Evolutionary conservation across 2,888 invertebrate species (phyloP).

Genomic region (Cantharis lateralis): DNA sequence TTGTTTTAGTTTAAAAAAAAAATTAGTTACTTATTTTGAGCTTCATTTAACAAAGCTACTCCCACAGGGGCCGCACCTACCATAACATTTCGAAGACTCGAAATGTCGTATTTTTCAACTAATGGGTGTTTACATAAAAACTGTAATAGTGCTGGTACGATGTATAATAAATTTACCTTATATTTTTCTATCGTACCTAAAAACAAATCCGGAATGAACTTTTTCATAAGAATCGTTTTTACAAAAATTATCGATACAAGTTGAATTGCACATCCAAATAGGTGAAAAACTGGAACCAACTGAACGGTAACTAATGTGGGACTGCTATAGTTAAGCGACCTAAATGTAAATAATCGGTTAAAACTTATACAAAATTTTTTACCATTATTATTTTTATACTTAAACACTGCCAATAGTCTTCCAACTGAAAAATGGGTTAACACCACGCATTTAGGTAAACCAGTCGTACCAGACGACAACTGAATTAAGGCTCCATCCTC

Average conservation of each 20-base stretch:
- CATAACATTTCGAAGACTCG: constrained; percentile 63
- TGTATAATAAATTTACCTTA: constrained; percentile 37
- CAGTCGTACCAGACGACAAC: constrained; percentile 81
- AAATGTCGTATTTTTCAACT: constrained; percentile 71
- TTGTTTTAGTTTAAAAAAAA: background rate
- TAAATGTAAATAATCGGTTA: background rate
- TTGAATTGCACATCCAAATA: background rate
- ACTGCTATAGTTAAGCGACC: background rate
- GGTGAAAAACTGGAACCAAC: constrained; percentile 54
- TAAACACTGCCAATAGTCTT: background rate
- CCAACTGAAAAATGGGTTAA: constrained; percentile 64
- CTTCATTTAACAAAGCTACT: background rate
- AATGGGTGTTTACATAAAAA: constrained; percentile 79
- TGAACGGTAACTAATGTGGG: constrained; percentile 40
- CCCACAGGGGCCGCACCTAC: background rate
- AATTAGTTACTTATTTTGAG: background rate
- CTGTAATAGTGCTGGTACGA: constrained; percentile 60
- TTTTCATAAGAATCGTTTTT: constrained; percentile 60
- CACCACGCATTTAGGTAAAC: constrained; percentile 78
- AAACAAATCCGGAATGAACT: constrained; percentile 71
- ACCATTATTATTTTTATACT: background rate
- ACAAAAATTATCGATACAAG: constrained; percentile 19
- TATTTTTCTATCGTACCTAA: constrained; percentile 57
- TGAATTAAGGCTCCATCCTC: constrained; percentile 67
- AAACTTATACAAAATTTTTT: too few relatives aligned